A percentile compares a stretch with the other conserved stretches of the same genome.
phyloP scores from a whole-genome alignment of 2,797 vertebrate genomes.

The Hippoglossus hippoglossus region DNA sequence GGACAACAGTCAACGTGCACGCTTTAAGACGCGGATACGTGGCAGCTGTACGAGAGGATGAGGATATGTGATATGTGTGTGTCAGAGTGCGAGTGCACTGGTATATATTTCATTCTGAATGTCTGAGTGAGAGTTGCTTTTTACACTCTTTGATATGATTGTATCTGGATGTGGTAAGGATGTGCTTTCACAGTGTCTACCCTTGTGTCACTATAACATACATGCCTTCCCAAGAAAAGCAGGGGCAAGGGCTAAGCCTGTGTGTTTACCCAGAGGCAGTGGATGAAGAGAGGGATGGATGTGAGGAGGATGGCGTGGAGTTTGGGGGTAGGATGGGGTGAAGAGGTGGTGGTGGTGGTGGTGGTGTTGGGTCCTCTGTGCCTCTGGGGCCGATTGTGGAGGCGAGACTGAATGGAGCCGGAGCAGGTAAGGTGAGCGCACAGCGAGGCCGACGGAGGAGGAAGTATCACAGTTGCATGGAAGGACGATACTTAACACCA shows the following conservation, averaged over 20 bases:
- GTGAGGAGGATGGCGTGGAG: conserved; percentile 40
- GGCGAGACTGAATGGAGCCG: conserved; percentile 86
- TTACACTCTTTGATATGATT: not conserved
- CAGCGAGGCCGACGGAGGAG: conserved; percentile 70
- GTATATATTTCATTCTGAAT: conserved; percentile 45
- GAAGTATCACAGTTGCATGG: conserved; percentile 79
- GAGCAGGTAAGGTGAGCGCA: conserved; percentile 84
- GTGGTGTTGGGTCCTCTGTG: conserved; percentile 43
- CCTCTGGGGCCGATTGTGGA: conserved; percentile 77
- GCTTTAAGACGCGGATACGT: conserved; percentile 44
- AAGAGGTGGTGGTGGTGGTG: conserved; percentile 15
- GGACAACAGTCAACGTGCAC: conserved; percentile 47
- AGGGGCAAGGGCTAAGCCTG: conserved; percentile 51
- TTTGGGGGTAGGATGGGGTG: not conserved
- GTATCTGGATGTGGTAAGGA: conserved; percentile 5
- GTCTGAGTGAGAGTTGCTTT: conserved; percentile 44
- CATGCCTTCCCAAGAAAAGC: conserved; percentile 34
- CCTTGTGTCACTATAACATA: conserved; percentile 15
- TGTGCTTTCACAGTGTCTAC: conserved; percentile 2
- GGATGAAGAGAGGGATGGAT: conserved; percentile 51
- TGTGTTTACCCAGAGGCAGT: conserved; percentile 54
- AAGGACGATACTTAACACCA: conserved; percentile 79
- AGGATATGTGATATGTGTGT: conserved; percentile 47
- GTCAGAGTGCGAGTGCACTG: conserved; percentile 29
- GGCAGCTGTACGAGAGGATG: conserved; percentile 53